Conservation (phyloP, 2,888 invertebrate species). For the Piscicola geometra region DNA sequence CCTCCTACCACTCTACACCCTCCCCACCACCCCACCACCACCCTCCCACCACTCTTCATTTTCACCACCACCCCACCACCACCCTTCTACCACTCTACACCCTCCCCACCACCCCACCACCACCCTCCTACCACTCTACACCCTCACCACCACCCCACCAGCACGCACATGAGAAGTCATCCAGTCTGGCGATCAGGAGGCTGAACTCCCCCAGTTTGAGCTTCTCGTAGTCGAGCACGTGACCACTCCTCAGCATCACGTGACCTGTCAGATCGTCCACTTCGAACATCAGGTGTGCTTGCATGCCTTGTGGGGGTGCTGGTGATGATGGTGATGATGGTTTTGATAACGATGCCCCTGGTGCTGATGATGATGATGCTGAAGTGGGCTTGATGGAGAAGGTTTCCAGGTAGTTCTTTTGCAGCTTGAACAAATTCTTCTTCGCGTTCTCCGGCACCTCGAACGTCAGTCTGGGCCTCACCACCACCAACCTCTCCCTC, state of each 20-base stretch:
- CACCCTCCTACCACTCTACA: not conserved
- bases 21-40: not conserved
- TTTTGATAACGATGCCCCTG: not conserved
- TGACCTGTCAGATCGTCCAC: slow-evolving; percentile 25
- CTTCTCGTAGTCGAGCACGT: slow-evolving; percentile 17
- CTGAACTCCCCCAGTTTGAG: slow-evolving; percentile 40
- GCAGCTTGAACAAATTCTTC: not conserved
- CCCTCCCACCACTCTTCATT: not conserved
- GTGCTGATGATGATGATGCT: not conserved
- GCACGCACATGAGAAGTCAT: slow-evolving; percentile 24
- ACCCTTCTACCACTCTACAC: not conserved
- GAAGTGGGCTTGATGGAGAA: not conserved
- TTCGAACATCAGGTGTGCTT: slow-evolving; percentile 21
- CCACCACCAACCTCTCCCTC: slow-evolving; percentile 7
- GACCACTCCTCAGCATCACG: slow-evolving; percentile 21
- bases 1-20: not conserved
- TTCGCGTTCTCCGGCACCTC: not conserved
- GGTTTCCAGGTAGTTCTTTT: slow-evolving; percentile 10
- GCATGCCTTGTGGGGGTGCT: not conserved
- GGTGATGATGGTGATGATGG: not conserved
- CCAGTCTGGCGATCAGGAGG: slow-evolving; percentile 45
- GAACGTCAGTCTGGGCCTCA: not conserved
- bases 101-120: not conserved
- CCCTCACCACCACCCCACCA: not conserved
- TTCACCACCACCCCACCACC: not conserved